Evolutionary conservation across 2,113 vertebrate genomes (phyloP).

Genomic region (Dermatemys mawii): DNA sequence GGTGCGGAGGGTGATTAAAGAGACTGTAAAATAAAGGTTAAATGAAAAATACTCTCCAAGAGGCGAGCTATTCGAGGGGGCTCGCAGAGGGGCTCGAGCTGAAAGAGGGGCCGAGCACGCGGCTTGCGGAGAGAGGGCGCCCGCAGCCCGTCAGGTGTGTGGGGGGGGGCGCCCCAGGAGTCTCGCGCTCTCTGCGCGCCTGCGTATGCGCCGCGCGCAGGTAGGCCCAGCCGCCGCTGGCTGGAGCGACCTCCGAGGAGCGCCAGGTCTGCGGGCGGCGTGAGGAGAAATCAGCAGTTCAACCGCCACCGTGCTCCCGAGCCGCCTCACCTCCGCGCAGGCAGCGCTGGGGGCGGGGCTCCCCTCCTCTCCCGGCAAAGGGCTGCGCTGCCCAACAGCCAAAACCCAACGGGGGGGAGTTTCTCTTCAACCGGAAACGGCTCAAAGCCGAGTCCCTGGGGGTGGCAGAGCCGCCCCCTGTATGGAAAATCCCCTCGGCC

Average conservation of each 20-base stretch:
- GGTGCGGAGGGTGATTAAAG: slow-evolving; percentile 7
- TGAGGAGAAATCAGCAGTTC: not conserved
- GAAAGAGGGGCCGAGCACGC: too few species aligned
- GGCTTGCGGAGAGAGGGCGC: too few species aligned
- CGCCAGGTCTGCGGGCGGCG: not conserved
- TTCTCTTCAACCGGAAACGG: not conserved
- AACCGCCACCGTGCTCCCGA: too few species aligned
- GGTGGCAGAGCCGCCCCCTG: not conserved
- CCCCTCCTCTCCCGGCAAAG: too few species aligned
- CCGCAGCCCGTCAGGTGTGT: too few species aligned
- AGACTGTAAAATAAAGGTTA: not conserved
- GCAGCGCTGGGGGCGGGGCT: too few species aligned
- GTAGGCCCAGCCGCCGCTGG: not conserved
- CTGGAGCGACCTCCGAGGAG: not conserved
- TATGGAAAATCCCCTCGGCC: not conserved
- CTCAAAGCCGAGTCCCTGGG: not conserved
- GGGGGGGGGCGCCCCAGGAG: too few species aligned
- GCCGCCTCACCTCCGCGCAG: too few species aligned
- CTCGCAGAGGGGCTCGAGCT: not conserved
- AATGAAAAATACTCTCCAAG: not conserved
- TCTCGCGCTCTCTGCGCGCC: too few species aligned
- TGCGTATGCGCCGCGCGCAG: too few species aligned
- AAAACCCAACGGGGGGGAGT: too few species aligned
- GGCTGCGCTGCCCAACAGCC: too few species aligned
- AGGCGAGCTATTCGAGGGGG: fast-evolving